Base-by-base conservation (phyloP, 92 coral and sea anemone species). In the Epizoanthus fatuus region DNA sequence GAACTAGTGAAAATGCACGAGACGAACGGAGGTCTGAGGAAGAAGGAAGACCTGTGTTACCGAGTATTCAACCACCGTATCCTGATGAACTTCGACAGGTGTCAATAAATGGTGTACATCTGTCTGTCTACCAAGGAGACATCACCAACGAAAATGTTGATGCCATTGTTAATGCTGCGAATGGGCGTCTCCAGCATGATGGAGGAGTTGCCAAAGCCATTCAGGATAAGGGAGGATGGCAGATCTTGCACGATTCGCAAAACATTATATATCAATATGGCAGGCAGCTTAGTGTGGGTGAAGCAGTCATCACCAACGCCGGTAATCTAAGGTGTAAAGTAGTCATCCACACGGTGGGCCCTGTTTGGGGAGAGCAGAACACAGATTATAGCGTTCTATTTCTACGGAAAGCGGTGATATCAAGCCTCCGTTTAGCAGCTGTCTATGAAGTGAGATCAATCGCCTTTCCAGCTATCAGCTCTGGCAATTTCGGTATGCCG, bases 201-300 rank as follows among this genome's bases (percentile, higher is more conserved):
- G 95, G 88, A 38, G 99, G 98, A 14, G 87, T 96, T 7, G 96
- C 99, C 22, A 80, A 68, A 51, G 96, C 99, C n/a, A 96, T 96
- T 10, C 90, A 89, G 16, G 82, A 86, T 54, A 96, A 83, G 70
- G 99, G 97, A 77, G 99, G 99, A 12, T 7, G 16, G 0, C 20
- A 65, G 1, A 93, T 96, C 14, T 84, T 70, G 35, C 74, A 91
- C n/a, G 94, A 93, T 64, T 86, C 93, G 22, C 69, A 7, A 5
- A 35, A 62, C 6, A 76, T 89, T 12, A 67, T 86, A 5, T 0
- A 6, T 17, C 14, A 69, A 17, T 5, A 14, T 0, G 6, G 42
- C 15, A 42, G 4, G 59, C 82, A 58, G 29, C 82, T 77, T 16
- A 3, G 3, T 2, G 89, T 51, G 51, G 94, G 95, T 2, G 97